Percentiles rank a stretch among this genome's conserved stretches.
Evolutionary conservation across 2,888 invertebrate genomes (phyloP).

Genomic region (Sphaerophoria rueppellii): DNA sequence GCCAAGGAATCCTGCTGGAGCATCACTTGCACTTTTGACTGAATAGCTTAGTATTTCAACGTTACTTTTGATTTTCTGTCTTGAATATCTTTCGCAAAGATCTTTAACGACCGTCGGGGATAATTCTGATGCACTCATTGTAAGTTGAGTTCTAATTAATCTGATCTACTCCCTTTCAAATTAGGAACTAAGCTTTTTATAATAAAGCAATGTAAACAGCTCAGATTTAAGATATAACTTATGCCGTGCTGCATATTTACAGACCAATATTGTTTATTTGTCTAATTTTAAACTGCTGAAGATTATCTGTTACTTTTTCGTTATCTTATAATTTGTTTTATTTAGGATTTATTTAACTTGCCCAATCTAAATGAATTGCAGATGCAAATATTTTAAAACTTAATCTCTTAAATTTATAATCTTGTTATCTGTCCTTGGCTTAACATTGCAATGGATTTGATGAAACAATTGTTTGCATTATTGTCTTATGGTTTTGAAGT

Average conservation of each 20-base stretch:
- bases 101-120: conserved; percentile 75
- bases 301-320: no score
- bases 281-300: no score
- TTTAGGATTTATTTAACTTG: no score
- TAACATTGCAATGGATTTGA: background rate
- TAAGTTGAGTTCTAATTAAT: background rate
- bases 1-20: conserved; percentile 79
- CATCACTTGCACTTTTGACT: conserved; percentile 76
- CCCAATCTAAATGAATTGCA: no score
- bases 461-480: no score
- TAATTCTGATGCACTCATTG: conserved; percentile 47
- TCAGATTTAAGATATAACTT: no score
- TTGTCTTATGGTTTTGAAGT: no score
- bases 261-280: no score
- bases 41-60: conserved; percentile 77
- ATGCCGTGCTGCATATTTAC: no score
- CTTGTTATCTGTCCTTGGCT: background rate
- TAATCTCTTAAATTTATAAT: background rate
- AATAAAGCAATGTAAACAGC: background rate
- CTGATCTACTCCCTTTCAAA: background rate
- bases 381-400: no score
- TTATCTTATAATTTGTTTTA: no score
- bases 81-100: conserved; percentile 76
- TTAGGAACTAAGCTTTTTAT: conserved; percentile 18
- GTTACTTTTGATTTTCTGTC: conserved; percentile 26